A percentile compares a stretch with the other conserved stretches of the same genome.
Evolutionary conservation across 2,888 invertebrate genomes (phyloP).

Genomic region (Antheraea yamamai): DNA sequence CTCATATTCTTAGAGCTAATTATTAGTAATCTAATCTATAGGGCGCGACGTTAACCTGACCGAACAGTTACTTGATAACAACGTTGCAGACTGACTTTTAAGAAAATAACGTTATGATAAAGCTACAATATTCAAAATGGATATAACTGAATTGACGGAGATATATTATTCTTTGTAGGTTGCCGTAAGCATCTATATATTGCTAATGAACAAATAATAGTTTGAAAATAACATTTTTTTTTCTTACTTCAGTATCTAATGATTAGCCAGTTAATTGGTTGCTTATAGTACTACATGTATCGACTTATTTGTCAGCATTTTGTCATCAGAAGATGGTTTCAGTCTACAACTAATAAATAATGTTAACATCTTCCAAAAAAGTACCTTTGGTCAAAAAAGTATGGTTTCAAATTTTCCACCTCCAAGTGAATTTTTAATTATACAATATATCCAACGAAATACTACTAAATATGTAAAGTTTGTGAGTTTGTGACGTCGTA

Average conservation of each 20-base stretch:
- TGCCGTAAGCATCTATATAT: background rate
- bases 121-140: background rate
- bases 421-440: background rate
- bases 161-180: background rate
- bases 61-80: conserved; percentile 47
- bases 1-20: background rate
- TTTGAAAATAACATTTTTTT: background rate
- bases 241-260: background rate
- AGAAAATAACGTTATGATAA: conserved; percentile 23
- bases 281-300: background rate
- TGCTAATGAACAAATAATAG: background rate
- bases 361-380: background rate
- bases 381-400: background rate
- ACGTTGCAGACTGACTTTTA: conserved; percentile 33
- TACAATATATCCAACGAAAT: background rate
- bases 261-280: background rate
- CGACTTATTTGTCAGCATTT: background rate
- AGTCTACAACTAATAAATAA: background rate
- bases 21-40: conserved; percentile 45
- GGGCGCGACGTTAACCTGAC: conserved; percentile 39
- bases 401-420: background rate
- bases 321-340: background rate
- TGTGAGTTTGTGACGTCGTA: no score
- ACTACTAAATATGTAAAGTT: no score
- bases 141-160: background rate